Base-by-base conservation (phyloP, 2,888 invertebrate species). In the Pterostichus madidus region DNA sequence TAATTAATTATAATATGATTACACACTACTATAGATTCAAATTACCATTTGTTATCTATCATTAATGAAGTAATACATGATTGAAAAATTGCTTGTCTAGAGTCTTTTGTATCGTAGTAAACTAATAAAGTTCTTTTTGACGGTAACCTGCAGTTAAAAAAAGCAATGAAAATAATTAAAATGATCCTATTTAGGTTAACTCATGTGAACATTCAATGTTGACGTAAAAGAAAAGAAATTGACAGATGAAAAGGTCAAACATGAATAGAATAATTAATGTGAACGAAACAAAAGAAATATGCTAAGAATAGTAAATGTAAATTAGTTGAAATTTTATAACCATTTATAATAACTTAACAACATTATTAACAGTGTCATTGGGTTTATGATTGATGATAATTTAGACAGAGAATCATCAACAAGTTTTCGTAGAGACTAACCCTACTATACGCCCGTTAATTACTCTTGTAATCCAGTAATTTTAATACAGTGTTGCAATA, bases 251-350 rank as follows among this genome's bases (percentile, higher is more conserved):
- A 71, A 44, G 68, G 39, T 71, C 39, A 71, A 39, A 39, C 44
- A 44, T 71, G 68, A 71, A 71, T 71, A 44, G 68, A 71, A 71
- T 71, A 71, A 71, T 71, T 71, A 71, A 44, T 44, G 68, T 71
- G 68, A 44, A 71, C 39, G 44, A 71, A 44, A 71, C 68, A 39
- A 71, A 68, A 64, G 64, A 64, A 49, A 64, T 64, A 64, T 17
- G 10, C 68, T 15, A 71, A 71, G 68, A 71, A 71, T 71, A 71
- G 68, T 39, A 71, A 39, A 39, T 71, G 39, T 44, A 24, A 71
- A 71, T 71, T 64, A 32, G 13, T 13, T 64, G 35, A 32, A 59
- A 64, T 64, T 32, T 32, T 35, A 64, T 64, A 64, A n/a, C 13
- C 31, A 32, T 59, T 59, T 39, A 39, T 39, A 39, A 39, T 39